Evolutionary conservation across 2,888 invertebrate species (phyloP), one percentile per base, ranked within the genome.

Genomic region (Automeris io): DNA sequence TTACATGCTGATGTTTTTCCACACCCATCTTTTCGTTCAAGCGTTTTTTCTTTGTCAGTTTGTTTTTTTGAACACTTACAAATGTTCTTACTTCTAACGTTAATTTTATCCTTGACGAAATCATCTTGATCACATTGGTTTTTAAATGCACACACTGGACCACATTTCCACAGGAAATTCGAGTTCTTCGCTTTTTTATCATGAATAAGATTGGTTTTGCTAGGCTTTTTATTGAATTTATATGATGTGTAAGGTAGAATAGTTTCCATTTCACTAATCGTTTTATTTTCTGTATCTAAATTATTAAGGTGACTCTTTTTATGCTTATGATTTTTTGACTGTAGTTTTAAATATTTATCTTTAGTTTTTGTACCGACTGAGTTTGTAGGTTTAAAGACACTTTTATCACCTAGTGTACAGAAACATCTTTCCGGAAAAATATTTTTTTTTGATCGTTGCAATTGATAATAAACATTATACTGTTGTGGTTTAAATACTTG

Each of bases 401-500:
- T 5, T n/a, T 29, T 29, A 29, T 16, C 2, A 16, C 4, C n/a
- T 29, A 3, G 8, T 29, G n/a, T 29, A 29, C 29, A 29, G 8
- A 4, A 16, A 16, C 29, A 29, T 29, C 6, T 29, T 29, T 29
- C 8, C 8, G 29, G 29, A 16, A 13, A 7, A 29, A 29, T 16
- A 5, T 16, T 29, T 4, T 29, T 29, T 4, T n/a, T 16, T n/a
- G 29, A 5, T 16, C 16, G 13, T n/a, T 29, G 13, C 16, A 29
- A 29, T 16, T 29, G 29, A 29, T 29, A 29, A 29, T 29, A 29
- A 29, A 29, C 29, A 29, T 29, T n/a, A 29, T 35, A 39, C 37
- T 22, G 37, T 22, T 22, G 33, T 32, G 34, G 39, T 13, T 24
- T 41, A 37, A 39, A 29, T 16, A 13, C 8, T 16, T 29, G 7